phyloP scores from a whole-genome alignment of 2,888 invertebrate species.

The Lacanobia oleracea region DNA sequence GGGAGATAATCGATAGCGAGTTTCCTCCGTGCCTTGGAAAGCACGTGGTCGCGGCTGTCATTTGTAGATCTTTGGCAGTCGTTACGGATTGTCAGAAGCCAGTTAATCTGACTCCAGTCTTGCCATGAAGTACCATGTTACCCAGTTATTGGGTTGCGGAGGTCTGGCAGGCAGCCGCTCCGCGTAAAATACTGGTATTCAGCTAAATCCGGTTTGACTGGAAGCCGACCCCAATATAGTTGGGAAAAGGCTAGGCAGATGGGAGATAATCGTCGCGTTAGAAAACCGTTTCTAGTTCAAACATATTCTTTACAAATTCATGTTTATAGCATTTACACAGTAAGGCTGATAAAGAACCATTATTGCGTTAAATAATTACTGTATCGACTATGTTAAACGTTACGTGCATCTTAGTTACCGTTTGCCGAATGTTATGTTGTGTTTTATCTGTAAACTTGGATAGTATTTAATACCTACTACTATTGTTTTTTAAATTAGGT shows the following conservation, averaged over 20 bases:
- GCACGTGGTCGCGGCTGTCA: no score
- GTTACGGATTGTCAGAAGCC: no score
- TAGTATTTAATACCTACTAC: not conserved
- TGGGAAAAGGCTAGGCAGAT: no score
- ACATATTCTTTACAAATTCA: not conserved
- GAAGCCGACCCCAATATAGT: no score
- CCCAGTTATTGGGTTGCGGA: no score
- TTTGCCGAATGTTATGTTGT: constrained; percentile 20
- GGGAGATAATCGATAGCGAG: not conserved
- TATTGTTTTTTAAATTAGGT: constrained; percentile 9
- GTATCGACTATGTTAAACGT: not conserved
- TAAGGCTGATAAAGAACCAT: constrained; percentile 44
- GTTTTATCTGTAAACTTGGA: constrained; percentile 6
- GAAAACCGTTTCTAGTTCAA: not conserved
- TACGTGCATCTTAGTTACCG: constrained; percentile 2
- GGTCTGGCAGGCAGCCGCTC: no score
- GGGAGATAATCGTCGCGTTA: not conserved
- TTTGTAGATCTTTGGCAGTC: no score
- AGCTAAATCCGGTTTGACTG: no score
- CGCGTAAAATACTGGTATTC: no score
- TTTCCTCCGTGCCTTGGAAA: no score
- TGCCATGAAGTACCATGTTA: no score
- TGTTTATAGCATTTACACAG: constrained; percentile 47
- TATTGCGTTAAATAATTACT: not conserved
- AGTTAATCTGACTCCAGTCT: no score